phyloP scores from a whole-genome alignment of 2,113 vertebrate species.

The Strigops habroptila region DNA sequence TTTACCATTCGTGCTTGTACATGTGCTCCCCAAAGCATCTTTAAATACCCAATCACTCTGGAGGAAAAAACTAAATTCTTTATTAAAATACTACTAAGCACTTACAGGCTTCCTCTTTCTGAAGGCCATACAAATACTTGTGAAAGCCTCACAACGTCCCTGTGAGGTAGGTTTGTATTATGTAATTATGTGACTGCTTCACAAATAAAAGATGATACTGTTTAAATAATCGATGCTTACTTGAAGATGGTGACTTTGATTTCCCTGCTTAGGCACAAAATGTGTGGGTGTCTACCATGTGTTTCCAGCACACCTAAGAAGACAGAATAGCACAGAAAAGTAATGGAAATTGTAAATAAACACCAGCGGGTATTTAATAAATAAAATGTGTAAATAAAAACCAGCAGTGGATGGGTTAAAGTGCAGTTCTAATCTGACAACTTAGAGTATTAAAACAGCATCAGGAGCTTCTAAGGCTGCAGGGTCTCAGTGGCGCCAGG shows the following conservation, averaged over 20 bases:
- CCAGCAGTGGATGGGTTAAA: background rate
- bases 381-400: background rate
- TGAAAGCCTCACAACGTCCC: background rate
- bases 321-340: background rate
- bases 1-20: background rate
- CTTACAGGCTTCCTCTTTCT: background rate
- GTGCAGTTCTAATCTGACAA: conserved; percentile 9
- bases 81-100: conserved; percentile 20
- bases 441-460: background rate
- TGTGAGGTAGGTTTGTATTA: conserved; percentile 26
- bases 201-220: background rate
- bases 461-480: background rate
- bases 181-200: background rate
- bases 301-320: background rate
- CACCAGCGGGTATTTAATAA: background rate
- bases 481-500: background rate
- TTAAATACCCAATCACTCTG: background rate
- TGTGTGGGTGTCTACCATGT: background rate
- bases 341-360: background rate
- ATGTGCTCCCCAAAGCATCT: background rate
- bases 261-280: background rate
- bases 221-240: background rate
- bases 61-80: conserved; percentile 2
- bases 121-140: background rate
- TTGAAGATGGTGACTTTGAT: background rate